Conservation (phyloP, 2,888 invertebrate species). For the Eristalinus sepulchralis region DNA sequence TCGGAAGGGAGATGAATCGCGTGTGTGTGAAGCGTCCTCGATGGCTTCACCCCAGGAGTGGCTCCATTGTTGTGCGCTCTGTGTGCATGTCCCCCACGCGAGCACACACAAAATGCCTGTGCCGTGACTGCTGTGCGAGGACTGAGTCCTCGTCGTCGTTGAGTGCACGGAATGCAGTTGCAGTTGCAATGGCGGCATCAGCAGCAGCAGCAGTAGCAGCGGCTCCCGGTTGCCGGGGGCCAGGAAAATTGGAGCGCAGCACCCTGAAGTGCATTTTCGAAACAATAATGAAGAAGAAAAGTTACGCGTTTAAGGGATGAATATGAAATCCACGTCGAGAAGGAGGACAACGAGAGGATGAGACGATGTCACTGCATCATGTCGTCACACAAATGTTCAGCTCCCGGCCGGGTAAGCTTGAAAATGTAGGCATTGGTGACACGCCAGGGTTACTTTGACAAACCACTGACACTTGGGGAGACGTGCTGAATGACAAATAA, state of each 20-base stretch:
- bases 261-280: conserved; percentile 63
- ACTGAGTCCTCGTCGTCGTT: conserved; percentile 11
- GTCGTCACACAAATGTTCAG: background rate
- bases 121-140: conserved; percentile 48
- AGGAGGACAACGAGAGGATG: conserved; percentile 22
- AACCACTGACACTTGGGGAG: conserved; percentile 53
- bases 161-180: conserved; percentile 38
- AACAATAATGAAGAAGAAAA: conserved; percentile 67
- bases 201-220: conserved; percentile 8
- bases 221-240: conserved; percentile 36
- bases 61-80: conserved; percentile 55
- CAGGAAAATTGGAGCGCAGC: conserved; percentile 64
- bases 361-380: conserved; percentile 16
- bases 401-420: background rate
- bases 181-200: background rate
- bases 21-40: conserved; percentile 59
- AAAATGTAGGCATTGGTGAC: conserved; percentile 3
- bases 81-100: conserved; percentile 1
- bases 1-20: conserved; percentile 39
- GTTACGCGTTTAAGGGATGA: conserved; percentile 63
- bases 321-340: conserved; percentile 34
- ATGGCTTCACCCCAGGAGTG: conserved; percentile 59
- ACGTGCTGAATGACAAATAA: conserved; percentile 7
- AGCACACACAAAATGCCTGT: too few species aligned
- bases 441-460: conserved; percentile 61